Base-by-base conservation (phyloP, 2,797 vertebrate species). In the Oceanodroma leucorhoa region DNA sequence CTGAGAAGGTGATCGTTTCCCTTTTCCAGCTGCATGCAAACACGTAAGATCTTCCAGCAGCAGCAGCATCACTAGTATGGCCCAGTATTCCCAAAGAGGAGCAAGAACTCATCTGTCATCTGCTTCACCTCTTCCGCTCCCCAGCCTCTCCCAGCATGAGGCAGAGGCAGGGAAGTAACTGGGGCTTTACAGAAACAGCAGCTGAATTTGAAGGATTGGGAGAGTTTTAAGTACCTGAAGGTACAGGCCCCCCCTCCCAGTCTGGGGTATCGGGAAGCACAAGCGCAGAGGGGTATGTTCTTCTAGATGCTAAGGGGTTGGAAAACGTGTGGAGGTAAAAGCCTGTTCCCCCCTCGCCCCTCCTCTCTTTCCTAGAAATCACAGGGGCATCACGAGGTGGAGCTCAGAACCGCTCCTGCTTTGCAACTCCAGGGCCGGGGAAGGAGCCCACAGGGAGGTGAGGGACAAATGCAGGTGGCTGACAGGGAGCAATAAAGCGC, bases 401-500 rank as follows among this genome's bases (percentile, higher is more conserved):
- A 92, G 38, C 43, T 60, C 32, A 27, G n/a, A 93, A 58, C 29
- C n/a, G 16, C 69, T 89, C 50, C 15, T 46, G 30, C 36, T 73
- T 73, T 64, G 17, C 53, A 57, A 4, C 12, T 54, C 50, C 51
- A 41, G 20, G 38, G 32, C 46, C 0, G 0, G 3, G 55, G 66
- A 58, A 66, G 19, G 36, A 87, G 17, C 38, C 24, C 26, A 4
- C 11, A 4, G 41, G 40, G 53, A 79, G 15, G n/a, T 6, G 54
- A 72, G 4, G 36, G 50, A 46, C 58, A 53, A 41, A 36, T 0
- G 2, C 20, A 11, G 0, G 3, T 15, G 34, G 45, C 51, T 71
- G 38, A 48, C 29, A 73, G 15, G 32, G 18, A 92, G 22, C 36
- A 80, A 19, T n/a, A 5, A 84, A 87, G 41, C 17, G 34, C 82